phyloP scores from a whole-genome alignment of 2,113 vertebrate species.

The Xenopus tropicalis region UCB_Xtro_10.0 CM004451.2:6052501-6053000 shows the following conservation, averaged over 20 bases:
- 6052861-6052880: constrained; percentile 53
- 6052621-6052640: neutral
- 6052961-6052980: constrained; percentile 59
- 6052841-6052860: constrained; percentile 73
- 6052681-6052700: constrained; percentile 71
- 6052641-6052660: constrained; percentile 47
- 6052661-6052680: constrained; percentile 63
- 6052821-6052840: constrained; percentile 73
- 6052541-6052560: constrained; percentile 70
- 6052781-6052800: constrained; percentile 65
- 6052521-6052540: constrained; percentile 60
- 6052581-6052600: constrained; percentile 58
- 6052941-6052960: constrained; percentile 72
- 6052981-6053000: constrained; percentile 39
- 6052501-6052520: constrained; percentile 21
- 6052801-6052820: constrained; percentile 73
- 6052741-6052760: constrained; percentile 55
- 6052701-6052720: constrained; percentile 69
- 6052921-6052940: constrained; percentile 61
- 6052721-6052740: constrained; percentile 68
- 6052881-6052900: constrained; percentile 66
- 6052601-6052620: constrained; percentile 31
- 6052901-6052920: constrained; percentile 49
- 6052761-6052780: constrained; percentile 57
- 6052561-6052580: constrained; percentile 74